phyloP scores from a whole-genome alignment of 1,140 invertebrate genomes.

The Hylyphantes graminicola region DNA sequence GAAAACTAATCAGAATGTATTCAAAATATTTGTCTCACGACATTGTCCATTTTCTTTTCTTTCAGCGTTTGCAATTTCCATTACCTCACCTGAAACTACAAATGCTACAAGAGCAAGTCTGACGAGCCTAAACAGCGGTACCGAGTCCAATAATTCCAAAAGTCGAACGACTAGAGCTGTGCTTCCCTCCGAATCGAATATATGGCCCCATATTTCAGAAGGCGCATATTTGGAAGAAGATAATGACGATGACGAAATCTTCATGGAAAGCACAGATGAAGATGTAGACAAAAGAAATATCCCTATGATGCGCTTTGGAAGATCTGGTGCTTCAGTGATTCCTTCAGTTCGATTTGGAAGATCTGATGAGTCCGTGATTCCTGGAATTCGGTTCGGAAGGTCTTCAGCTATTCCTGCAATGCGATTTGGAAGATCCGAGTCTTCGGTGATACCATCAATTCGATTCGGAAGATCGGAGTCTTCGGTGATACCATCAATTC shows the following conservation, averaged over 20 bases:
- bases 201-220: constrained; percentile 21
- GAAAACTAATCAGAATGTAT: too few species aligned
- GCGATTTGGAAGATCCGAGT: constrained; percentile 8
- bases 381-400: neutral
- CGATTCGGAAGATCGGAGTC: neutral
- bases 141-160: too few species aligned
- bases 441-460: neutral
- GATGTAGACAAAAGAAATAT: constrained; percentile 2
- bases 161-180: neutral
- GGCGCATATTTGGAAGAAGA: neutral
- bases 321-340: constrained; percentile 6
- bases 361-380: constrained; percentile 1
- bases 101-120: too few species aligned
- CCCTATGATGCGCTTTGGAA: constrained; percentile 17
- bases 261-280: too few species aligned
- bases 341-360: constrained; percentile 3
- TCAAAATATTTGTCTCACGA: too few species aligned
- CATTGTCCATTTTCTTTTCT: too few species aligned
- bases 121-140: too few species aligned
- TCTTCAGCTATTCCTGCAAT: neutral
- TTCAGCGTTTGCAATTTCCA: too few species aligned
- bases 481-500: neutral
- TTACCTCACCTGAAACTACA: too few species aligned
- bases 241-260: too few species aligned
- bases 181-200: neutral